Evolutionary conservation across 1,140 invertebrate genomes (phyloP), one percentile per base, ranked within the genome.

Genomic region (Xylocopa sonorina): DNA sequence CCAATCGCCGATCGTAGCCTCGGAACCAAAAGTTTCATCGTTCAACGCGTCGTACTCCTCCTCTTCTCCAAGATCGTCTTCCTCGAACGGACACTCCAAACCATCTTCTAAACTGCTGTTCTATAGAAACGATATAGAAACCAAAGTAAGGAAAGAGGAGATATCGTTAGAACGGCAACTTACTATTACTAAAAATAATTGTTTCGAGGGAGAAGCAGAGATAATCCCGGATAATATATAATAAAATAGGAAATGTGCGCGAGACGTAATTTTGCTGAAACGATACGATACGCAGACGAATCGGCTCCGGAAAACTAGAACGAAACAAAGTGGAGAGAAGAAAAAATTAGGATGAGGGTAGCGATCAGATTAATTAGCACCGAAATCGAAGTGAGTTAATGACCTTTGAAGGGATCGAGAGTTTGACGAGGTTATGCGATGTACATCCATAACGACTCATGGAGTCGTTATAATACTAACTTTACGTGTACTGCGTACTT

Each of bases 41-140:
- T 98, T 98, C 73, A 98, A 94, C 1, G 97, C 96, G 94, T 98
- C 97, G 92, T 97, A 98, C 86, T 97, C 96, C 80, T 97, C 96
- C 86, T 97, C 97, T 51, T 96, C 96, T 76, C 95, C 95, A 71
- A 94, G 93, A 51, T 95, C 94, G 62, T 95, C 95, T 67, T 94
- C 94, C 78, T 94, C 95, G 43, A 91, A 81, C 34, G 88, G 86
- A 80, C 90, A 89, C 63, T 92, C 90, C 74, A 92, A 81, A 64
- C 88, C 91, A 87, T 91, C 91, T 21, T 92, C 89, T 81, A 89
- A 80, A 68, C 78, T 68, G 34, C 73, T 86, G 72, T 80, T 81
- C 88, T 89, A 69, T 66, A 62, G 0, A 24, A 43, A 43, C 84
- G 14, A 50, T 63, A 67, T 9, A 12, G 57, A 46, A 81, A 67